Conservation (phyloP, 1,140 invertebrate genomes). For the Ips typographus region DNA sequence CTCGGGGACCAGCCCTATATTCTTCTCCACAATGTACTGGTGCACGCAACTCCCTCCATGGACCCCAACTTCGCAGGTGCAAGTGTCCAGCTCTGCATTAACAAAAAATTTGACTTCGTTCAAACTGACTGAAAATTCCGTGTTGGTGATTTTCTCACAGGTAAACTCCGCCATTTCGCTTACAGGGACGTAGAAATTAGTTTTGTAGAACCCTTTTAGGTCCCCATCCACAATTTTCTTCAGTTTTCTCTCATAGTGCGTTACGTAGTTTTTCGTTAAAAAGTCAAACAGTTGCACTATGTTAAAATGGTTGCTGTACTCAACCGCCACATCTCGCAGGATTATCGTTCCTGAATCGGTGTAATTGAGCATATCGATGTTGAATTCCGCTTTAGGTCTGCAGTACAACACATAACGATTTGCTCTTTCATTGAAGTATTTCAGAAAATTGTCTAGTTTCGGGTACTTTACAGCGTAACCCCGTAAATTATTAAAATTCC, state of each 20-base stretch:
- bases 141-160: constrained; percentile 12
- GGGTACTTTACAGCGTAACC: constrained; percentile 21
- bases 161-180: constrained; percentile 10
- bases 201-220: constrained; percentile 21
- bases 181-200: constrained; percentile 21
- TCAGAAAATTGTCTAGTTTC: constrained; percentile 12
- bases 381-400: constrained; percentile 20
- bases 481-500: constrained; percentile 13
- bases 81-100: constrained; percentile 24
- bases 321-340: constrained; percentile 18
- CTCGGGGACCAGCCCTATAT: constrained; percentile 17
- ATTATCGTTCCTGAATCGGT: constrained; percentile 21
- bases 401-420: constrained; percentile 12
- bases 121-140: constrained; percentile 12
- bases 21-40: constrained; percentile 25
- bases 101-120: constrained; percentile 16
- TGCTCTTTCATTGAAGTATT: constrained; percentile 10
- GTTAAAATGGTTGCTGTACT: constrained; percentile 18
- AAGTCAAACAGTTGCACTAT: constrained; percentile 20
- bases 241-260: constrained; percentile 23
- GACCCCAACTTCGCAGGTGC: constrained; percentile 20
- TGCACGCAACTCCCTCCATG: constrained; percentile 19
- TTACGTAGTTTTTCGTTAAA: constrained; percentile 13
- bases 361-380: constrained; percentile 23
- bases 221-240: constrained; percentile 19